These are phyloP conservation scores for Marasmarcha lunaedactyla DNA, from an alignment of 2,888 invertebrate genomes.

Conservation along the genomic window DNA sequence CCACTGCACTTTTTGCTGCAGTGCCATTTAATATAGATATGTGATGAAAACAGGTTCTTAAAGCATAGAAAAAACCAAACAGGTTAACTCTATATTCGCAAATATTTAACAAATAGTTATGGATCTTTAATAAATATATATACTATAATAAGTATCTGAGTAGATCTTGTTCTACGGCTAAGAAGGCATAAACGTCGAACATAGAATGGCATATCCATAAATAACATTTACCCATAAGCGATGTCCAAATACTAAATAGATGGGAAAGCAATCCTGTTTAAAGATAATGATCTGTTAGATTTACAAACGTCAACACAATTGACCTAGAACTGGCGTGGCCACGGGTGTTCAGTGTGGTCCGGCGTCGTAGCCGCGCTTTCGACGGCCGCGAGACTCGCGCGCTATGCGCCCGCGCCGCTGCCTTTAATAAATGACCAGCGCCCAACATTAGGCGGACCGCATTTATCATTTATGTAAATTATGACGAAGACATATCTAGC, in stretches of 20 bases:
- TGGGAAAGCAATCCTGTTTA: neutral
- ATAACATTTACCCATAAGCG: neutral
- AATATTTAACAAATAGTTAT: neutral
- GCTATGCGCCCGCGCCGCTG: slow-evolving; percentile 47
- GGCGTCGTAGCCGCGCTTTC: slow-evolving; percentile 39
- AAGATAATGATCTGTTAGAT: slow-evolving; percentile 37
- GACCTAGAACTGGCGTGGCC: slow-evolving; percentile 31
- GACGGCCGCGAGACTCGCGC: slow-evolving; percentile 51
- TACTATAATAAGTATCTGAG: no score
- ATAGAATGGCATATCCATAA: neutral
- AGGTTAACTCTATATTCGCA: no score
- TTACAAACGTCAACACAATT: slow-evolving; percentile 55
- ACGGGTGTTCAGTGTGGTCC: slow-evolving; percentile 49
- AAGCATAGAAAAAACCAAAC: no score
- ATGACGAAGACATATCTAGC: slow-evolving; percentile 69
- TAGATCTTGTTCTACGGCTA: no score
- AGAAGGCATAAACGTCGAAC: neutral
- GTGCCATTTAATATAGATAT: no score
- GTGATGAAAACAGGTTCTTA: neutral
- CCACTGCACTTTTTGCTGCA: slow-evolving; percentile 17
- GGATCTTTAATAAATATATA: no score
- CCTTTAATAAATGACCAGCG: slow-evolving; percentile 62
- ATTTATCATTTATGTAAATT: slow-evolving; percentile 71
- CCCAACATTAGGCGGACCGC: slow-evolving; percentile 62
- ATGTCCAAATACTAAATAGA: neutral